Percentiles rank a stretch among this genome's conserved stretches.
Conservation (phyloP, 2,113 vertebrate genomes). For the Girardinichthys multiradiatus region DNA sequence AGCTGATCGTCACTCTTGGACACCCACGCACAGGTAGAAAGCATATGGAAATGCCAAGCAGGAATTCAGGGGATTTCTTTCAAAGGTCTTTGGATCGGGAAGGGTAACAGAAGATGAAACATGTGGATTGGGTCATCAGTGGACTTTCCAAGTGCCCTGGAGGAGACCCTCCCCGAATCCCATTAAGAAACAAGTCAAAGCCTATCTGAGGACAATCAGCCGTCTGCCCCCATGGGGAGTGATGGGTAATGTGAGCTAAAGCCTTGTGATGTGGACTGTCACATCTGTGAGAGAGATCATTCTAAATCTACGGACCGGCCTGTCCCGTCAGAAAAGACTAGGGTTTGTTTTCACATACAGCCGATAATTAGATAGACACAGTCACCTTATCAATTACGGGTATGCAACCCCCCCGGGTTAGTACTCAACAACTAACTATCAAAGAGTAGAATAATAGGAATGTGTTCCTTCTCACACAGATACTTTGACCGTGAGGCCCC, state of each 20-base stretch:
- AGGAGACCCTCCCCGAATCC: conserved; percentile 40
- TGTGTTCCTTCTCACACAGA: conserved; percentile 14
- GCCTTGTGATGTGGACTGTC: conserved; percentile 63
- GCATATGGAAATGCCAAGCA: conserved; percentile 1
- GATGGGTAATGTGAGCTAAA: conserved; percentile 43
- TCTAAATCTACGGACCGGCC: conserved; percentile 20
- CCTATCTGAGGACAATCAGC: conserved; percentile 36
- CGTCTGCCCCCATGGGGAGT: conserved; percentile 33
- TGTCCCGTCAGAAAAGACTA: neutral
- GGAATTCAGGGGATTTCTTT: neutral
- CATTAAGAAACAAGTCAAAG: conserved; percentile 43
- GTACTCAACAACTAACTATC: conserved; percentile 20
- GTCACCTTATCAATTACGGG: conserved; percentile 28
- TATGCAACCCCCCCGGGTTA: conserved; percentile 9
- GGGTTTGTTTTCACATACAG: conserved; percentile 48
- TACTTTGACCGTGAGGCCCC: neutral
- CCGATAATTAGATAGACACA: conserved; percentile 46
- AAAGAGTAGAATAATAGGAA: conserved; percentile 19
- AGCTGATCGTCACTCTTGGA: neutral
- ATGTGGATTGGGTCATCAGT: conserved; percentile 45
- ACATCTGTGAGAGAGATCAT: conserved; percentile 55
- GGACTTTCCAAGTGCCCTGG: conserved; percentile 27
- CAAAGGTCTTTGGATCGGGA: conserved; percentile 18
- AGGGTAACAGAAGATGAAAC: conserved; percentile 21
- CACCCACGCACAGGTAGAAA: conserved; percentile 7